phyloP scores from a whole-genome alignment of 1,140 invertebrate species.

The Condylostylus longicornis region DNA sequence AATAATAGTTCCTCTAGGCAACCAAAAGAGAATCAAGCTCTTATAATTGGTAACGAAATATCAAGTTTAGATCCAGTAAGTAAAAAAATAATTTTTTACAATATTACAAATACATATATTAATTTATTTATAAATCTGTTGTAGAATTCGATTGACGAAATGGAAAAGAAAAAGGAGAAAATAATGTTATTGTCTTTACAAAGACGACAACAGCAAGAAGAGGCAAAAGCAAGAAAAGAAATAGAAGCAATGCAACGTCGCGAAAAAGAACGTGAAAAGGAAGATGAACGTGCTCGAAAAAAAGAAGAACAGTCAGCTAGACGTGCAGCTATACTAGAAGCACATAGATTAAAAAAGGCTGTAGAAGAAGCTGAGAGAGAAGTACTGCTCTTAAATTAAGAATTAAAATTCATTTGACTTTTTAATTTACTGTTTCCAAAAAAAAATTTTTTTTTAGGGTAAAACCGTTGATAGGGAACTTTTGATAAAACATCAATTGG shows the following conservation, averaged over 20 bases:
- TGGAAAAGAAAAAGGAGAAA: conserved; percentile 78
- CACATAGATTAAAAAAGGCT: conserved; percentile 89
- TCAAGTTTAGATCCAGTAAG: conserved; percentile 52
- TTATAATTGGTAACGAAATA: conserved; percentile 53
- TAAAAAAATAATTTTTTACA: conserved; percentile 11
- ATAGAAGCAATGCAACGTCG: conserved; percentile 61
- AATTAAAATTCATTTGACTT: not conserved
- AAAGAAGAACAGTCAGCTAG: conserved; percentile 82
- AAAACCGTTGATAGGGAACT: conserved; percentile 62
- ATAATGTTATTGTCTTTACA: conserved; percentile 76
- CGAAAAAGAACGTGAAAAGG: conserved; percentile 66
- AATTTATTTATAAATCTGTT: conserved; percentile 9
- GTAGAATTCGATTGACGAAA: conserved; percentile 69
- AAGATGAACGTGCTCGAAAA: conserved; percentile 69
- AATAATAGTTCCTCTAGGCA: conserved; percentile 17
- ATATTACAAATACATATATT: conserved; percentile 3
- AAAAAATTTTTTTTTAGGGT: conserved; percentile 36
- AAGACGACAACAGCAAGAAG: conserved; percentile 75
- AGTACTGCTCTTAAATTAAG: conserved; percentile 33
- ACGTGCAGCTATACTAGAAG: conserved; percentile 76
- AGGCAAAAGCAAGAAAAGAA: conserved; percentile 68
- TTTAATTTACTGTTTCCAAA: too few relatives aligned
- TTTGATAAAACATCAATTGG: conserved; percentile 38
- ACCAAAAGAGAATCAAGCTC: conserved; percentile 39
- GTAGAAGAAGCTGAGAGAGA: conserved; percentile 82